These are phyloP conservation scores for Andrena hattorfiana DNA, from an alignment of 2,888 invertebrate genomes.

Conservation along the genomic window DNA sequence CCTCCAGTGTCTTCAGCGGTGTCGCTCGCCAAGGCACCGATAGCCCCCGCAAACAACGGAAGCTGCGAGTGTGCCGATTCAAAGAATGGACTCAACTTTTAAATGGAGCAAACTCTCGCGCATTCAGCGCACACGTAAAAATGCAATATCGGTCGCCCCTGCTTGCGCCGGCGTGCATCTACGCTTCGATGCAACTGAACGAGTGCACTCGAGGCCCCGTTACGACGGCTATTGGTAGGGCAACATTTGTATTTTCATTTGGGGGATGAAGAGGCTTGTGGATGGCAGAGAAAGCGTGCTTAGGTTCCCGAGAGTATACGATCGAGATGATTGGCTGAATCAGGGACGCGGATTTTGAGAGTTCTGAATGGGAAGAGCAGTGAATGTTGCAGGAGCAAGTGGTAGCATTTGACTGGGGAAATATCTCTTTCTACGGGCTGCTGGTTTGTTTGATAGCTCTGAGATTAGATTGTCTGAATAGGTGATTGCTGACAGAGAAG, in stretches of 20 bases:
- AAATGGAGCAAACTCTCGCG: conserved; percentile 27
- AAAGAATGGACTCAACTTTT: conserved; percentile 20
- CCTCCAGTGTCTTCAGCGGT: conserved; percentile 17
- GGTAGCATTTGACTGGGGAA: background rate
- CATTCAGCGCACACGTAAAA: conserved; percentile 24
- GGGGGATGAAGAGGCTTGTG: background rate
- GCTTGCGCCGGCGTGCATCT: background rate
- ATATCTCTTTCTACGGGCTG: background rate
- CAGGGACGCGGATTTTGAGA: background rate
- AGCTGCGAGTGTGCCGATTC: conserved; percentile 22
- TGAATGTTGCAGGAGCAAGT: background rate
- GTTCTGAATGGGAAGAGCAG: background rate
- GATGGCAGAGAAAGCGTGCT: background rate
- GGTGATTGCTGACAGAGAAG: too few relatives aligned
- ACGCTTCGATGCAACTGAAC: background rate
- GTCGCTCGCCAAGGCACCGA: conserved; percentile 18
- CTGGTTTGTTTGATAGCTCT: background rate
- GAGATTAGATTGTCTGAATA: too few relatives aligned
- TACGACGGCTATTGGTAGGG: conserved; percentile 18
- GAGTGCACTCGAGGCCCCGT: conserved; percentile 22
- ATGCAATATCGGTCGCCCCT: conserved; percentile 33
- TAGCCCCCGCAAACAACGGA: conserved; percentile 21
- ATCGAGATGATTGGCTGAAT: conserved; percentile 3
- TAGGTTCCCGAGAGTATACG: background rate
- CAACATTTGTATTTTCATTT: conserved; percentile 36